Base-by-base conservation (phyloP, 2,888 invertebrate species). In the Zootermopsis nevadensis region DNA sequence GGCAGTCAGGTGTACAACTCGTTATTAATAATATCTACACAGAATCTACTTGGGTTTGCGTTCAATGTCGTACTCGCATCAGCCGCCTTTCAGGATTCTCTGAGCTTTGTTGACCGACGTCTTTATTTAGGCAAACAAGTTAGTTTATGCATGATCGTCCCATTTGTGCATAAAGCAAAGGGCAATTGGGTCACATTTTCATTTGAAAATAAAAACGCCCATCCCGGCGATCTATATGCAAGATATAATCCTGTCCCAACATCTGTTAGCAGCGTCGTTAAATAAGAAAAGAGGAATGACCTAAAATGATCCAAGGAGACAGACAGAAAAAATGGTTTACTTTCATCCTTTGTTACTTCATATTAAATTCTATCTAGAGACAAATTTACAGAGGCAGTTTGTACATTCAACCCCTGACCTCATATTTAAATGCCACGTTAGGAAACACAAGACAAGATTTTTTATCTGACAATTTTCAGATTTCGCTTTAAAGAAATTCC, bases 81-180 rank as follows among this genome's bases (percentile, higher is more conserved):
- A n/a, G 60, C 60, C 60, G 15, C 15, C 60, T 60, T n/a, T 60
- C 6, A 60, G 27, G 60, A 6, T 27, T 6, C 60, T 15, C 60
- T 15, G 15, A 24, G 24, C 60, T 60, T 60, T 60, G 60, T 60
- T 60, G 60, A 60, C n/a, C 27, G n/a, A 0, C 60, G n/a, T 60
- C 60, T 60, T 60, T 60, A 60, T 60, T 60, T 60, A 60, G n/a
- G 60, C 60, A 60, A 60, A 60, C 60, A 60, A n/a, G 60, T 60
- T 60, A 60, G n/a, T n/a, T 27, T 60, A 19, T 48, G 48, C 19
- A 48, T 19, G 48, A 42, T 42, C 10, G 38, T 42, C 12, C 38
- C 38, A 42, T 42, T 42, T 8, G 10, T 27, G 60, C 60, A 60
- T 0, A n/a, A 27, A 60, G 27, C 3, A 0, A n/a, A 60, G 60